phyloP scores from a whole-genome alignment of 2,113 vertebrate genomes.

The Xenopus laevis region DNA sequence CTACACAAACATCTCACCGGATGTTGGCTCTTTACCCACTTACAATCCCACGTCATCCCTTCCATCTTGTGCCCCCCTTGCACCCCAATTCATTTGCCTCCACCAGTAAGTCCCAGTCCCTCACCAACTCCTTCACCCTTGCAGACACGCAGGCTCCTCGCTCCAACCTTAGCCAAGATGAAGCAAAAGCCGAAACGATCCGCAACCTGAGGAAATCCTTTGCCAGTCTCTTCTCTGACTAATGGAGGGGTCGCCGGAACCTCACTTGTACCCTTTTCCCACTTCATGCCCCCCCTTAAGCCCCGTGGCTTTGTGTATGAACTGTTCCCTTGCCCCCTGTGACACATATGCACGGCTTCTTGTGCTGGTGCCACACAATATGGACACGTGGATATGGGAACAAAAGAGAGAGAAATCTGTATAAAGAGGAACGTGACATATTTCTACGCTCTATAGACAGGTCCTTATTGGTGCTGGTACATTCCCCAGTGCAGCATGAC shows the following conservation, averaged over 20 bases:
- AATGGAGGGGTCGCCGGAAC: constrained; percentile 46
- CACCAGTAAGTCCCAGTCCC: constrained; percentile 92
- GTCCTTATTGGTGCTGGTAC: too few relatives aligned
- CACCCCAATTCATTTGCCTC: neutral
- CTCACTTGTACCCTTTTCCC: neutral
- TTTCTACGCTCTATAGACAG: neutral
- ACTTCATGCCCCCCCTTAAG: neutral
- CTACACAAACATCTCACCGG: neutral
- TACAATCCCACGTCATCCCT: neutral
- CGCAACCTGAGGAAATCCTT: constrained; percentile 92
- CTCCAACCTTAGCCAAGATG: constrained; percentile 86
- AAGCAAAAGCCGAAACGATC: constrained; percentile 89
- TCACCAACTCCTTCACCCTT: constrained; percentile 95
- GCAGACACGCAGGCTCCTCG: constrained; percentile 80
- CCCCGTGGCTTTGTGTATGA: constrained; percentile 17
- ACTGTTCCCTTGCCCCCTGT: neutral
- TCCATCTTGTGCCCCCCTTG: constrained; percentile 52
- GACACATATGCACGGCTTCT: constrained; percentile 36
- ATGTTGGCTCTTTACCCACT: constrained; percentile 20
- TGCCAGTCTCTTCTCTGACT: constrained; percentile 90
- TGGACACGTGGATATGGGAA: too few relatives aligned
- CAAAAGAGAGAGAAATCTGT: constrained; percentile 4
- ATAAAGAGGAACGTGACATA: neutral
- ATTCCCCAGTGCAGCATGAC: neutral
- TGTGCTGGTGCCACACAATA: neutral